A percentile compares a stretch with the other conserved stretches of the same genome.
Conservation (phyloP, 37 sponge, comb jelly and placozoan species). For the Tethya wilhelma region DNA sequence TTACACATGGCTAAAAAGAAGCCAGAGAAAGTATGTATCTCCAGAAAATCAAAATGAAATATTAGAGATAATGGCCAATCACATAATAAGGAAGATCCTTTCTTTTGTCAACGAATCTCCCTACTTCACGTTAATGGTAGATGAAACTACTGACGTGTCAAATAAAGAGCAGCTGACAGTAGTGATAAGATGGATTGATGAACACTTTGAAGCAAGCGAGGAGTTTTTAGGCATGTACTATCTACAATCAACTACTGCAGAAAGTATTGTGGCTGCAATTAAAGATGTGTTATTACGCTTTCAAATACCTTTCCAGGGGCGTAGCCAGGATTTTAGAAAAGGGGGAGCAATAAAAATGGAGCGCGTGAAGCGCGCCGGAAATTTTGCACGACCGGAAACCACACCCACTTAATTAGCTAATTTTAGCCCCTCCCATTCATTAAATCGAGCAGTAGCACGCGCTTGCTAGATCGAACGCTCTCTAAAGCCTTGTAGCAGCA, state of each 20-base stretch:
- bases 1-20: conserved; percentile 60
- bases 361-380: too few species aligned
- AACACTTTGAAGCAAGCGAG: conserved; percentile 30
- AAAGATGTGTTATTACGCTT: conserved; percentile 63
- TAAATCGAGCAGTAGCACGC: too few species aligned
- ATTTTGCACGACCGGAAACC: too few species aligned
- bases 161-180: conserved; percentile 59
- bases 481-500: too few species aligned
- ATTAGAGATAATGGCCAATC: conserved; percentile 73
- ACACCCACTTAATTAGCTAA: too few species aligned
- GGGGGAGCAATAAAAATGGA: too few species aligned
- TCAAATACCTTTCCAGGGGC: conserved; percentile 66
- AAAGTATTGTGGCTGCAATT: conserved; percentile 57
- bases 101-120: conserved; percentile 36
- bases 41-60: conserved; percentile 81
- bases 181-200: conserved; percentile 55
- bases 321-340: too few species aligned
- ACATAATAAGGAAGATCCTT: conserved; percentile 56
- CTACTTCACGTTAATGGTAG: conserved; percentile 71
- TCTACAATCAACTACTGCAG: conserved; percentile 55
- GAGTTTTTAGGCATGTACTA: conserved; percentile 68
- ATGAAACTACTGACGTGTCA: conserved; percentile 52
- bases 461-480: too few species aligned
- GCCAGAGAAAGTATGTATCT: conserved; percentile 39
- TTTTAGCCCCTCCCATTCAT: too few species aligned